Evolutionary conservation across 2,888 invertebrate species (phyloP).

Genomic region (Oxytorus armatus): DNA sequence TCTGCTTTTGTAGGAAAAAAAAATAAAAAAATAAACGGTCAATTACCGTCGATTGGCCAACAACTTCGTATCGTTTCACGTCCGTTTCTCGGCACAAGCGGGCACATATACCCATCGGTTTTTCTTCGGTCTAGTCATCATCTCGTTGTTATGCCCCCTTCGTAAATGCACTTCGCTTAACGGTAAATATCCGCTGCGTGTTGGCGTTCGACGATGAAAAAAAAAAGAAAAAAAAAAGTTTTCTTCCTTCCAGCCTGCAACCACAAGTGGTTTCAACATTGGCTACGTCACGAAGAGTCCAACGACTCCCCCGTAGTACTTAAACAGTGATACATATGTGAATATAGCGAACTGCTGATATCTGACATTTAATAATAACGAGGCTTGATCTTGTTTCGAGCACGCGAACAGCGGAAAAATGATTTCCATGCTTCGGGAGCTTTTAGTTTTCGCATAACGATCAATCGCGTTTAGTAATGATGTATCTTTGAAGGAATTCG

Average conservation of each 20-base stretch:
- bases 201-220: constrained; percentile 52
- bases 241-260: constrained; percentile 42
- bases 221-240: constrained; percentile 30
- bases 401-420: constrained; percentile 56
- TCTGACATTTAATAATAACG: constrained; percentile 38
- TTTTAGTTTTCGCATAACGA: constrained; percentile 10
- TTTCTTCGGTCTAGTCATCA: constrained; percentile 37
- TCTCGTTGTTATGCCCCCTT: constrained; percentile 32
- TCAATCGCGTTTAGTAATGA: neutral
- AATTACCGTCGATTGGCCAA: constrained; percentile 18
- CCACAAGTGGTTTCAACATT: constrained; percentile 20
- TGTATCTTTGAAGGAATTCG: neutral
- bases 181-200: constrained; percentile 54
- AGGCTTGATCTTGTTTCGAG: constrained; percentile 30
- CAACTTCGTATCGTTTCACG: neutral
- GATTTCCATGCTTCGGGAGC: constrained; percentile 34
- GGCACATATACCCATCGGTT: constrained; percentile 25
- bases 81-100: neutral
- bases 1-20: neutral
- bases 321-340: constrained; percentile 12
- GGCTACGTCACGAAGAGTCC: constrained; percentile 60
- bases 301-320: constrained; percentile 43
- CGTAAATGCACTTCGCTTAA: constrained; percentile 51
- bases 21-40: neutral
- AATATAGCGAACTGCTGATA: constrained; percentile 32